Evolutionary conservation across 1,140 invertebrate genomes (phyloP), one percentile per base, ranked within the genome.

Genomic region (Drosophila takahashii): DNA sequence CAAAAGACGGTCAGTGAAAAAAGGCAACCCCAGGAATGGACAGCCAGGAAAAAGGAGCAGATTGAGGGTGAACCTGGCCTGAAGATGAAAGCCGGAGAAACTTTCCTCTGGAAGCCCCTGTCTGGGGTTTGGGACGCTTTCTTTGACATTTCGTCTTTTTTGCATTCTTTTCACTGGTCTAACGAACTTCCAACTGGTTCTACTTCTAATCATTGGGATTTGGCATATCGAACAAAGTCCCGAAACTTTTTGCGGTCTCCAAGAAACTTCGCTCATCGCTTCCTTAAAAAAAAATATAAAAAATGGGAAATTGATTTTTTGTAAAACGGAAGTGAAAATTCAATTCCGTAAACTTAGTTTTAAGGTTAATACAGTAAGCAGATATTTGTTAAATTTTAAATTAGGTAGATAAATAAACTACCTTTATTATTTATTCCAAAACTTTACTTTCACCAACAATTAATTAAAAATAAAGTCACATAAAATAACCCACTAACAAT

Each of bases 161-260:
- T 65, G 74, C 78, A 87, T 79, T 81, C 75, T 87, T 87, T 81
- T 67, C 42, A 83, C 76, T 79, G 76, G 54, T 83, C 78, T 76
- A 81, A 81, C 83, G 81, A 81, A 77, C 64, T 85, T 62, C 61
- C 58, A 44, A 44, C 67, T 37, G 48, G 61, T 11, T 54, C 60
- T 71, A 56, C 69, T 62, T 67, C 78, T 76, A 86, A 86, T 86
- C 83, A 87, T 79, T 77, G 79, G 66, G 84, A 89, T 89, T 86
- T 77, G 67, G 66, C 64, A 89, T 72, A 87, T 87, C 79, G 83
- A 87, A 86, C 61, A 42, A 15, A 52, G 65, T 64, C 79, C 64
- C 65, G 58, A 80, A 83, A 87, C 58, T 87, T 87, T 83, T 41
- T 89, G 83, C 48, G 83, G 83, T 87, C 67, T 73, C 15, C 22